Base-by-base conservation (phyloP, 2,797 vertebrate genomes). In the Takifugu ocellatus region DNA sequence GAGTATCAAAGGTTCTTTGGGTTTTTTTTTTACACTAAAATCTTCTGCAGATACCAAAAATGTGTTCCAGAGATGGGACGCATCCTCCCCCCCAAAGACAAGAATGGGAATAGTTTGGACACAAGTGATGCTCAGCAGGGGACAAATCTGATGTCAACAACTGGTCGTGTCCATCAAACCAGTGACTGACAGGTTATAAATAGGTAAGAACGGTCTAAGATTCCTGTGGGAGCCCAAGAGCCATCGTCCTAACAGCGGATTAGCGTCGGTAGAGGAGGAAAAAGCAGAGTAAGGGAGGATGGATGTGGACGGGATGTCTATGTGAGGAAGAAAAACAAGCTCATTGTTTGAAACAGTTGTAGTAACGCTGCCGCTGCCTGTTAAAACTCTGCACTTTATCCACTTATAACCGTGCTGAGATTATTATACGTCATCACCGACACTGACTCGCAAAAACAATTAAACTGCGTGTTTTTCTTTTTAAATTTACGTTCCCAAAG, bases 11-110 rank as follows among this genome's bases (percentile, higher is more conserved):
- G 55, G 68, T 21, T 21, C 21, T 21, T 66, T 63, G 59, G 59
- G 49, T 63, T 43, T 43, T 62, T 53, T 25, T 17, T 48, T n/a
- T 48, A 21, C 1, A 25, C 4, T 10, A 15, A 4, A 17, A 47
- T 61, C 46, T 42, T 75, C 54, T 66, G 16, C 8, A 10, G 33
- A 9, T 33, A 68, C 49, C 55, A 64, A 47, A 68, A 70, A 46
- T 49, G 47, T 50, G 58, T 16, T 12, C 70, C 14, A 36, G 42
- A 45, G 24, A 68, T 60, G 17, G 21, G 61, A 56, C 56, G 31
- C 61, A 74, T 66, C 7, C 48, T 56, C 49, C n/a, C 17, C 49
- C 25, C 27, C 0, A 59, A 51, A 57, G 26, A 48, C 14, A 29
- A 66, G 1, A 42, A 2, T 33, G 9, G 31, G 31, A 43, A 21